Evolutionary conservation across 2,888 invertebrate genomes (phyloP).

Genomic region (Hirtodrosophila confusa): DNA sequence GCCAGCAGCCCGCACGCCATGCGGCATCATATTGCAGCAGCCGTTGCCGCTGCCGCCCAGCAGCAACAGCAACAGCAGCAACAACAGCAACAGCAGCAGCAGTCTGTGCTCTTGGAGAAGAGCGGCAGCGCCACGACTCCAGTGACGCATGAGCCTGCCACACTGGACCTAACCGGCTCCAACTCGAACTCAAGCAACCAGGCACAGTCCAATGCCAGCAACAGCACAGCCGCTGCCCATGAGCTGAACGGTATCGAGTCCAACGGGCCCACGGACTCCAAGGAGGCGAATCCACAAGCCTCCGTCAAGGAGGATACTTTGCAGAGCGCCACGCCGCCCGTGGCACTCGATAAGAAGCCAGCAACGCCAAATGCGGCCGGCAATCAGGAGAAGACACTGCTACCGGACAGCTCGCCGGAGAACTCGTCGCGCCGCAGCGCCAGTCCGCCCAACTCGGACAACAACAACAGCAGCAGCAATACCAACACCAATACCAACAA

Average conservation of each 20-base stretch:
- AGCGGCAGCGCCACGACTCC: constrained; percentile 34
- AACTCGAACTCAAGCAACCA: constrained; percentile 83
- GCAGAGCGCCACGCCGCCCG: constrained; percentile 64
- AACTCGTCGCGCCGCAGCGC: constrained; percentile 69
- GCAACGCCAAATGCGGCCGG: constrained; percentile 52
- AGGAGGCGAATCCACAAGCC: constrained; percentile 38
- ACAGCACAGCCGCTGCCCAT: constrained; percentile 62
- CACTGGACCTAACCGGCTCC: constrained; percentile 83
- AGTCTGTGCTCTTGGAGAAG: constrained; percentile 67
- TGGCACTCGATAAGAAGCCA: constrained; percentile 66
- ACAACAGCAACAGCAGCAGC: constrained; percentile 27
- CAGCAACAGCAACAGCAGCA: constrained; percentile 20
- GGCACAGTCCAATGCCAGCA: constrained; percentile 77
- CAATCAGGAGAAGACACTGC: constrained; percentile 46
- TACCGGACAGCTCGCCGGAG: constrained; percentile 69
- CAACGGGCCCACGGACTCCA: constrained; percentile 69
- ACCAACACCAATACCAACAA: constrained; percentile 25
- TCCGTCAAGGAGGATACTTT: constrained; percentile 51
- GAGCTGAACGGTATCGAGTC: constrained; percentile 81
- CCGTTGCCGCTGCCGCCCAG: constrained; percentile 62
- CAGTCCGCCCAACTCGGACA: constrained; percentile 62
- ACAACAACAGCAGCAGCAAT: constrained; percentile 59
- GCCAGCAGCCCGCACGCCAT: constrained; percentile 81
- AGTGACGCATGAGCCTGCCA: constrained; percentile 78
- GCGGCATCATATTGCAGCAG: constrained; percentile 75